Evolutionary conservation across 1,140 invertebrate species (phyloP).

Genomic region (Prorops nasuta): DNA sequence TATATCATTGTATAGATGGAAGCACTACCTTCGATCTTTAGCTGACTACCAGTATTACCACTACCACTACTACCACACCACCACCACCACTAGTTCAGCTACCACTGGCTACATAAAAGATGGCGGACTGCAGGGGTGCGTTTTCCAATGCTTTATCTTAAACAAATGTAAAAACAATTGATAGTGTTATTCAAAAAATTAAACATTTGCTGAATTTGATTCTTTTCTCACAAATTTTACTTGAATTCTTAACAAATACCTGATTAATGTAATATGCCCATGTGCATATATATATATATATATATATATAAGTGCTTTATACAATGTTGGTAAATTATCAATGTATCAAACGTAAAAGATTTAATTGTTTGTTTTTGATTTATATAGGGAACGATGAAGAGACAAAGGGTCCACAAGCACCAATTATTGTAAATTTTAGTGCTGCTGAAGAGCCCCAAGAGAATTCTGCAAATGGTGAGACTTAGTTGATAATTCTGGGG

Average conservation of each 20-base stretch:
- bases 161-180: conserved; percentile 15
- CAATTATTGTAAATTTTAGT: conserved; percentile 42
- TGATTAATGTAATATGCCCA: not conserved
- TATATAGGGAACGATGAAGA: conserved; percentile 37
- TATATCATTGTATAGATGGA: no score
- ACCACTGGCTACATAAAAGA: conserved; percentile 51
- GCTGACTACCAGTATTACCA: no score
- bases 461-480: conserved; percentile 40
- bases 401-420: conserved; percentile 29
- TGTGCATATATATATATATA: conserved; percentile 8
- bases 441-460: conserved; percentile 39
- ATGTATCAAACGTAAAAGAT: conserved; percentile 16
- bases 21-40: no score
- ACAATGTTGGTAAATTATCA: not conserved
- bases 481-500: conserved; percentile 4
- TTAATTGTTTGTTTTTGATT: conserved; percentile 26
- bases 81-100: no score
- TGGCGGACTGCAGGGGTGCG: conserved; percentile 55
- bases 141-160: conserved; percentile 35
- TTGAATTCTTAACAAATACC: not conserved
- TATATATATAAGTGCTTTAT: not conserved
- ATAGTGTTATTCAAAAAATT: conserved; percentile 5
- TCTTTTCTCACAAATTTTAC: not conserved
- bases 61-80: no score
- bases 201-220: conserved; percentile 2